Evolutionary conservation across 1,140 invertebrate genomes (phyloP).

Genomic region (Paralvinella palmiformis): DNA sequence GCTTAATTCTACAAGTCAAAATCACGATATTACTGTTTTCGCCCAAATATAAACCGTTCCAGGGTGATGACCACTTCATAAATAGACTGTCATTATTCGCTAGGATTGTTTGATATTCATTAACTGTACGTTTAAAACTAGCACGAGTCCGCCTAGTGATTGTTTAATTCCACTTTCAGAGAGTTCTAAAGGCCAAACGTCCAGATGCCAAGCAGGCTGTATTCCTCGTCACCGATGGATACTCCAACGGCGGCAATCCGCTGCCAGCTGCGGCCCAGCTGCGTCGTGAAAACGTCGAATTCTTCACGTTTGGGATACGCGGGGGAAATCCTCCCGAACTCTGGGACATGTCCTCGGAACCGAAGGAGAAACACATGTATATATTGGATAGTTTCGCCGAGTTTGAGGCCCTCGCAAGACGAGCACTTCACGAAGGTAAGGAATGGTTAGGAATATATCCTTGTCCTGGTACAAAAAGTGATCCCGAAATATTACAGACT

Average conservation of each 20-base stretch:
- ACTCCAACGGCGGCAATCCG: slow-evolving; percentile 67
- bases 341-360: slow-evolving; percentile 61
- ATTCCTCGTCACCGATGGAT: slow-evolving; percentile 67
- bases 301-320: slow-evolving; percentile 66
- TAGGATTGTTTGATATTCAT: no score
- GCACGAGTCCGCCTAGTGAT: no score
- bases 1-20: no score
- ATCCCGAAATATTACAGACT: no score
- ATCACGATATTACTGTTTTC: no score
- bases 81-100: no score
- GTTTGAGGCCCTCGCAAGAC: slow-evolving; percentile 64
- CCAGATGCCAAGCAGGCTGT: slow-evolving; percentile 57
- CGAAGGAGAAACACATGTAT: slow-evolving; percentile 61
- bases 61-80: no score
- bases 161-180: no score
- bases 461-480: no score
- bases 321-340: slow-evolving; percentile 63
- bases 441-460: slow-evolving; percentile 5
- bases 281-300: slow-evolving; percentile 52
- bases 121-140: no score
- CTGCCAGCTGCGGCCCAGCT: slow-evolving; percentile 56
- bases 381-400: slow-evolving; percentile 66
- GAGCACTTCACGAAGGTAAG: slow-evolving; percentile 64
- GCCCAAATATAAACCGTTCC: no score
- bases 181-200: slow-evolving; percentile 55